phyloP scores from a whole-genome alignment of 23 tunicate species.

The Halocynthia roretzi region DNA sequence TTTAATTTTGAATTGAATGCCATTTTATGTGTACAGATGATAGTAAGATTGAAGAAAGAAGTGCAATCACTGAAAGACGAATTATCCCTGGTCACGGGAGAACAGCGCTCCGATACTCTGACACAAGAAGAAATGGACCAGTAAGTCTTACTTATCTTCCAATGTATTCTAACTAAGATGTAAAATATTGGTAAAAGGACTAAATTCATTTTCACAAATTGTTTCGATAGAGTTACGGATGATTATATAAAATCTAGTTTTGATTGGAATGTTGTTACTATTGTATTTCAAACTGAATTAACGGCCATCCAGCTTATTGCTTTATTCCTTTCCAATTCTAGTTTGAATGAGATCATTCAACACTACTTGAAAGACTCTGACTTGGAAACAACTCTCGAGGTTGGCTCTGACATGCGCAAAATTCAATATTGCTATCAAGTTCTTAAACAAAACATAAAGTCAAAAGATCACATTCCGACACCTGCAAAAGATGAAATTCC shows the following conservation, averaged over 20 bases:
- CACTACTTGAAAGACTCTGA: constrained; percentile 66
- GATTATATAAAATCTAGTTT: no score
- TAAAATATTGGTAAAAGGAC: not conserved
- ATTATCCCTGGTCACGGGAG: constrained; percentile 68
- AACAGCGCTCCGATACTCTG: constrained; percentile 59
- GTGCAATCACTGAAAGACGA: constrained; percentile 82
- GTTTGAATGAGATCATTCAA: constrained; percentile 52
- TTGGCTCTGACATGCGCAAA: constrained; percentile 94
- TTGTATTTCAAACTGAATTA: no score
- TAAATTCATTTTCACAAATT: not conserved
- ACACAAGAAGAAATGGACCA: constrained; percentile 69
- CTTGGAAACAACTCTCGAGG: constrained; percentile 68
- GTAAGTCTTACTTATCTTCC: constrained; percentile 23
- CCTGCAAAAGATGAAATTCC: not conserved
- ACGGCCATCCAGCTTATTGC: no score
- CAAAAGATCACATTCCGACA: not conserved
- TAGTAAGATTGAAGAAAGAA: constrained; percentile 75
- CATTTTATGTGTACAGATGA: constrained; percentile 42
- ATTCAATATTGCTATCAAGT: constrained; percentile 66
- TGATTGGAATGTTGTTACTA: no score
- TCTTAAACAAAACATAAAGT: constrained; percentile 33
- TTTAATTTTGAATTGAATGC: no score
- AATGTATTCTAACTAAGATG: not conserved
- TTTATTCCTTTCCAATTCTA: not conserved
- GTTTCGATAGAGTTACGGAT: no score